Percentiles rank a stretch among this genome's conserved stretches.
Conservation (phyloP, 2,113 vertebrate genomes). For the Forbesichthys papilliferus region DNA sequence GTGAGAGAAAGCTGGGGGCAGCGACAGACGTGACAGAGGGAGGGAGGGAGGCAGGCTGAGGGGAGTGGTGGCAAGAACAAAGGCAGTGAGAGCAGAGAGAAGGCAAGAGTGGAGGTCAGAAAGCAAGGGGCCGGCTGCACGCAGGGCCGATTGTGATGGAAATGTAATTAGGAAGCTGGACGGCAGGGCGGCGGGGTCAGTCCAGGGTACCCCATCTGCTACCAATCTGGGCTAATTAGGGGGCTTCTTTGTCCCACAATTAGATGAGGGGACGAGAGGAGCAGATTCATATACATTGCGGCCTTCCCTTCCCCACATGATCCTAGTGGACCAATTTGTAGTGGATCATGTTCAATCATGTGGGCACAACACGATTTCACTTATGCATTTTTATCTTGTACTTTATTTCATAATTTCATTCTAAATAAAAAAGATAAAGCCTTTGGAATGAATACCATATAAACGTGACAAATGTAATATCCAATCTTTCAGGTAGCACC, state of each 20-base stretch:
- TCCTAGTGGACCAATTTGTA: slow-evolving; percentile 57
- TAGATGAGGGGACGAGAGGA: slow-evolving; percentile 57
- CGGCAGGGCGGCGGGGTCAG: slow-evolving; percentile 71
- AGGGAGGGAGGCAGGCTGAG: slow-evolving; percentile 55
- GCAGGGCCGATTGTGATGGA: slow-evolving; percentile 83
- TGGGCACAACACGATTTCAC: too few species aligned
- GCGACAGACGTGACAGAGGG: slow-evolving; percentile 64
- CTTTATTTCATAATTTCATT: background rate
- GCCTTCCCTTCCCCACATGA: slow-evolving; percentile 47
- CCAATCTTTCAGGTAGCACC: slow-evolving; percentile 53
- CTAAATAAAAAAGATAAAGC: slow-evolving; percentile 2
- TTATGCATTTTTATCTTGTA: background rate
- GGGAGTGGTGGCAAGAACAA: slow-evolving; percentile 63
- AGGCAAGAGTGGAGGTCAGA: slow-evolving; percentile 78
- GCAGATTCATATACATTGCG: slow-evolving; percentile 65
- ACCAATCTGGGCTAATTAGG: slow-evolving; percentile 79
- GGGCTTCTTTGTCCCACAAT: slow-evolving; percentile 76
- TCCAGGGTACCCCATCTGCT: slow-evolving; percentile 82
- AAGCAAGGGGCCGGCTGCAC: slow-evolving; percentile 76
- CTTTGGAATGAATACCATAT: background rate
- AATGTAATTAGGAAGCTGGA: slow-evolving; percentile 77
- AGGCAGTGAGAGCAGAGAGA: slow-evolving; percentile 60
- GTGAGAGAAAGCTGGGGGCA: slow-evolving; percentile 40
- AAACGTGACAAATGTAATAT: slow-evolving; percentile 38
- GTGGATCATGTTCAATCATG: background rate